Evolutionary conservation across 2,888 invertebrate species (phyloP).

Genomic region (Agonopterix subpropinquella): DNA sequence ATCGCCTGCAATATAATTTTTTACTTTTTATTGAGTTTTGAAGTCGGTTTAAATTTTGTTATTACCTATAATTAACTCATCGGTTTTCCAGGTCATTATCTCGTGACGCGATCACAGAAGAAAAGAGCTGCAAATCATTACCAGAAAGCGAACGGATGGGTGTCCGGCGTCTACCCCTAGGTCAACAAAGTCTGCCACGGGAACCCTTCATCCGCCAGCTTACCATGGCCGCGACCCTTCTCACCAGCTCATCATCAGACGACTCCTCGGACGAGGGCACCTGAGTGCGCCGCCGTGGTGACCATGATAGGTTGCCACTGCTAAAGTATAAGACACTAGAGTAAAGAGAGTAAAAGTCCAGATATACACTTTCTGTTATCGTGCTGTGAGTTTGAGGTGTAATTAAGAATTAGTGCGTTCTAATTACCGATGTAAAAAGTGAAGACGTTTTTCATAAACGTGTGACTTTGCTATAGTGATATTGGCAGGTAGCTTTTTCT

Average conservation of each 20-base stretch:
- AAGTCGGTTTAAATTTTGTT: no score
- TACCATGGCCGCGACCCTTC: constrained; percentile 76
- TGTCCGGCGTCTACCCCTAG: constrained; percentile 66
- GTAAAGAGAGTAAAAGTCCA: constrained; percentile 20
- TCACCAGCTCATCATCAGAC: constrained; percentile 78
- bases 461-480: neutral
- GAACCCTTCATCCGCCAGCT: constrained; percentile 77
- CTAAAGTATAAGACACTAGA: constrained; percentile 63
- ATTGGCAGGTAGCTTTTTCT: neutral
- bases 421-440: constrained; percentile 7
- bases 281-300: constrained; percentile 70
- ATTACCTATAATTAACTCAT: no score
- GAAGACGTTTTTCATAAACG: constrained; percentile 1
- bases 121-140: constrained; percentile 78
- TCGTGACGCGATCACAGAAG: constrained; percentile 83
- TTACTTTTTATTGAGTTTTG: no score
- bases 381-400: constrained; percentile 51
- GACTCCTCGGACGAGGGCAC: constrained; percentile 70
- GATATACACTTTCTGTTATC: constrained; percentile 17
- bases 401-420: constrained; percentile 12
- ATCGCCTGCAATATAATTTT: no score
- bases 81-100: constrained; percentile 65
- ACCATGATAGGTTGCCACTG: constrained; percentile 70
- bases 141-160: constrained; percentile 76
- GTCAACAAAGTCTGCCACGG: constrained; percentile 75